phyloP scores from a whole-genome alignment of 2,797 vertebrate genomes.

The Tangara arthus region DNA sequence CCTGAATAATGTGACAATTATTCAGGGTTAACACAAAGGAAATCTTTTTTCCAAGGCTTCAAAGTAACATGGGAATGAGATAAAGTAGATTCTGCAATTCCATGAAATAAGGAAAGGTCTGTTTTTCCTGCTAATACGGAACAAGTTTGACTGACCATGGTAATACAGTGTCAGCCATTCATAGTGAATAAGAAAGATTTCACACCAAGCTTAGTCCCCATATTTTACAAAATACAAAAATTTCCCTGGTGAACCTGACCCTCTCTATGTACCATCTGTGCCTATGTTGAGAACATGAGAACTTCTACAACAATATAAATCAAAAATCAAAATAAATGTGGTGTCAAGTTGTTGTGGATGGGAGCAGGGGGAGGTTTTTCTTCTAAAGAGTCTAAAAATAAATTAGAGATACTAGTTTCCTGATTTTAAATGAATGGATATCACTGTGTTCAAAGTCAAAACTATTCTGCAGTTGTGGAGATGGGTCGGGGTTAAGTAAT shows the following conservation, averaged over 20 bases:
- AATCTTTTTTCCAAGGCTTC: background rate
- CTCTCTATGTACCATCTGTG: background rate
- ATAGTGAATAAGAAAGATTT: background rate
- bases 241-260: background rate
- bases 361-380: background rate
- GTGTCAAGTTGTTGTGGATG: rapidly evolving
- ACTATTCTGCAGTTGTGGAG: background rate
- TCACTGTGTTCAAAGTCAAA: background rate
- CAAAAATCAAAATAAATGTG: background rate
- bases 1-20: background rate
- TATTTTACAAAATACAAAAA: background rate
- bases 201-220: background rate
- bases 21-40: background rate
- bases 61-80: background rate
- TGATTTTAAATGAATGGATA: background rate
- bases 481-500: background rate
- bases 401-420: background rate
- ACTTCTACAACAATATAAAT: background rate
- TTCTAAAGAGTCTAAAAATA: background rate
- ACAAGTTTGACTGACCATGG: background rate
- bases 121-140: background rate
- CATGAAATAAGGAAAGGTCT: background rate
- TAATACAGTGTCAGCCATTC: background rate
- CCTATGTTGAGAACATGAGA: background rate
- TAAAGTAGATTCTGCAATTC: background rate